These are phyloP conservation scores for Natrix natrix DNA, from an alignment of 2,797 vertebrate genomes.

Conservation along the genomic window DNA sequence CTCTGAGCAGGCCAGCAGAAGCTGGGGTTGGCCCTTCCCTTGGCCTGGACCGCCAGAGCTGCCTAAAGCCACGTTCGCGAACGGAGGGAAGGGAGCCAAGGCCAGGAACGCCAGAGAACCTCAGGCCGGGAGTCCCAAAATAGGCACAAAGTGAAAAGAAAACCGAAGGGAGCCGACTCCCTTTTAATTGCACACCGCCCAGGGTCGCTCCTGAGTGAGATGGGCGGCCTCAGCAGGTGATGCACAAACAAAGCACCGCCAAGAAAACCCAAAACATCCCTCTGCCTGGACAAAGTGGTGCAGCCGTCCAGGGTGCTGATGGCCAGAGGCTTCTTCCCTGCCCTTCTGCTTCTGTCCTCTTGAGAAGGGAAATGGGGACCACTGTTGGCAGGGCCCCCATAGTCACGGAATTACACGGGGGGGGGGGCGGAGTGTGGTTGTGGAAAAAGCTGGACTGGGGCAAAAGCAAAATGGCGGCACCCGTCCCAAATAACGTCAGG, in stretches of 20 bases:
- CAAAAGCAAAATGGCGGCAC: neutral
- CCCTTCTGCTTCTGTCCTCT: neutral
- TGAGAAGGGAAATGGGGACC: neutral
- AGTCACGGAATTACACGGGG: neutral
- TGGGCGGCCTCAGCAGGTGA: neutral
- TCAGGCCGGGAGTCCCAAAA: neutral
- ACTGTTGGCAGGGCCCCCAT: neutral
- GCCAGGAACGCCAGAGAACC: neutral
- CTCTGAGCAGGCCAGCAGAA: neutral
- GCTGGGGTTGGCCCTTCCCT: neutral
- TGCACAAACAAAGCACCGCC: neutral
- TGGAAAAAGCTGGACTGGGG: neutral
- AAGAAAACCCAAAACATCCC: neutral
- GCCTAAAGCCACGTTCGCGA: neutral
- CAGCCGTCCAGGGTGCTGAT: neutral
- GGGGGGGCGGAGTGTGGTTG: rapidly evolving
- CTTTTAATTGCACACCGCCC: neutral
- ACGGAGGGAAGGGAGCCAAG: neutral
- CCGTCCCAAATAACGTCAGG: neutral
- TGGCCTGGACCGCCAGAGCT: neutral
- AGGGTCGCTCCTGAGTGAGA: neutral
- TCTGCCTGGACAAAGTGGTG: neutral
- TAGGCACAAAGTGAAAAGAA: neutral
- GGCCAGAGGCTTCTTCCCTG: neutral
- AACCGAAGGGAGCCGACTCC: neutral